phyloP scores from a whole-genome alignment of 2,113 vertebrate genomes.

The Hymenochirus boettgeri region DNA sequence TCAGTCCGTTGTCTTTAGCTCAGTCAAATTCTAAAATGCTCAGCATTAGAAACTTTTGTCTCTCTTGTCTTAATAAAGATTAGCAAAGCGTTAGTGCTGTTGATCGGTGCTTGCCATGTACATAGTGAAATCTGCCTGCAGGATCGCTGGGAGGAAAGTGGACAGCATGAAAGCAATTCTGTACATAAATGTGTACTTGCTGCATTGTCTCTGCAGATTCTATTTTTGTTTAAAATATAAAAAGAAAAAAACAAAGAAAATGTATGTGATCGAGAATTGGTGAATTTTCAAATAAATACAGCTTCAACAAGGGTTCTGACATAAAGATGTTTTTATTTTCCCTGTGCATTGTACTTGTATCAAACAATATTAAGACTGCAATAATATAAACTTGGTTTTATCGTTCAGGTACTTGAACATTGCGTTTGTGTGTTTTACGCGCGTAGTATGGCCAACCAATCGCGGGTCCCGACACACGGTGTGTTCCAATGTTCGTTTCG shows the following conservation, averaged over 20 bases:
- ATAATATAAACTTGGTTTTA: too few species aligned
- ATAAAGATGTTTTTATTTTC: too few species aligned
- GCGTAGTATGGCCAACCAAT: too few species aligned
- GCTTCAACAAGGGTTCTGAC: conserved; percentile 83
- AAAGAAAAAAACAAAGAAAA: conserved; percentile 63
- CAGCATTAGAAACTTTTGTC: too few species aligned
- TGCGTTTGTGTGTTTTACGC: too few species aligned
- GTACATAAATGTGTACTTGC: conserved; percentile 87
- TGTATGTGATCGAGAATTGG: conserved; percentile 92
- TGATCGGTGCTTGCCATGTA: conserved; percentile 91
- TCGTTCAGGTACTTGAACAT: too few species aligned
- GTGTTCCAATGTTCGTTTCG: too few species aligned
- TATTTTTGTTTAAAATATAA: conserved; percentile 98
- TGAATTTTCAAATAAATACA: conserved; percentile 98
- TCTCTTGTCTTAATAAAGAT: conserved; percentile 6
- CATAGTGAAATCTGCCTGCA: conserved; percentile 73
- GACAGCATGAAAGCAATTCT: conserved; percentile 87
- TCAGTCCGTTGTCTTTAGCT: too few species aligned
- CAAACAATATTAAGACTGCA: too few species aligned
- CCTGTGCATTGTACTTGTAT: too few species aligned
- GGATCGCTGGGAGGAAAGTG: conserved; percentile 74
- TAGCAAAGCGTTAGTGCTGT: conserved; percentile 68
- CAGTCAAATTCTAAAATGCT: too few species aligned
- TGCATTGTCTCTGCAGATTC: conserved; percentile 92
- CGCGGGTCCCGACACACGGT: too few species aligned